These are phyloP conservation scores for Chroicocephalus ridibundus DNA, from an alignment of 2,113 vertebrate species.

Conservation along the genomic window DNA sequence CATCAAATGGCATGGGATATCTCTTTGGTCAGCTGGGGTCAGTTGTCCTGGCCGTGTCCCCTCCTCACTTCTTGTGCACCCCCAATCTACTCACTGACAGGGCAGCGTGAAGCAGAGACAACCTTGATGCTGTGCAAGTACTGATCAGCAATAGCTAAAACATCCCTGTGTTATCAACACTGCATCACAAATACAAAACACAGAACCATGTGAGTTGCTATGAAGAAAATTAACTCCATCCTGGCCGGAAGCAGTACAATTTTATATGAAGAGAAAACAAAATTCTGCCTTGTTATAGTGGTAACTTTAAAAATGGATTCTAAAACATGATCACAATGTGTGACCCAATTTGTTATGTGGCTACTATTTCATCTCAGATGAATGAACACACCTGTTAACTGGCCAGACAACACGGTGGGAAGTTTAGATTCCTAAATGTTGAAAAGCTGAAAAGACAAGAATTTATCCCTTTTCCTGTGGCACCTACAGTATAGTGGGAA, in stretches of 20 bases:
- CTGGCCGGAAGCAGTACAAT: neutral
- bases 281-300: neutral
- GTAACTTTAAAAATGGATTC: neutral
- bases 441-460: constrained; percentile 67
- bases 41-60: neutral
- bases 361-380: neutral
- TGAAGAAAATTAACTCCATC: neutral
- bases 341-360: neutral
- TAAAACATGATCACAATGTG: neutral
- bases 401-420: neutral
- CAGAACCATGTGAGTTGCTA: neutral
- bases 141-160: neutral
- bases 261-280: neutral
- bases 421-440: constrained; percentile 36
- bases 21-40: neutral
- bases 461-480: constrained; percentile 59
- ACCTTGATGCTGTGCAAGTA: neutral
- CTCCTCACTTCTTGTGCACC: neutral
- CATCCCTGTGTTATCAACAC: neutral
- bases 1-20: neutral
- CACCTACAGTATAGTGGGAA: constrained; percentile 66
- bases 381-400: neutral
- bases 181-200: neutral
- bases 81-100: rapidly evolving
- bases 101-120: neutral